Evolutionary conservation across 2,113 vertebrate genomes (phyloP), one percentile per base, ranked within the genome.

Genomic region (Cyprinus carpio): DNA sequence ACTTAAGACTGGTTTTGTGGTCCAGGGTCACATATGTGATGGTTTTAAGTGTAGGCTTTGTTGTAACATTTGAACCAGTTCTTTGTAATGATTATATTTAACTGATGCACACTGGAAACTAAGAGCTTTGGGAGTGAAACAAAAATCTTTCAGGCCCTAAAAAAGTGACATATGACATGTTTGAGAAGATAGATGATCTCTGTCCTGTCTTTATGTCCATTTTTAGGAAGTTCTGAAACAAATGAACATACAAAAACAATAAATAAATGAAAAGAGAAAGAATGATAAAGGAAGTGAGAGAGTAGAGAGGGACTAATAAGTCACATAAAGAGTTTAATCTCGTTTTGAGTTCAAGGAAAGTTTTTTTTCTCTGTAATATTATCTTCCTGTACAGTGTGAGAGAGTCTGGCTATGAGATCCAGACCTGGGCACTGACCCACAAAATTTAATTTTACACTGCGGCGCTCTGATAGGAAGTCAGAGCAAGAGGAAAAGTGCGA

Each of bases 351-450:
- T 72, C 65, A 82, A 67, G 81, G 27, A 72, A 72, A 31, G 27
- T 27, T 54, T 54, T 72, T 82, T 78, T 43, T 34, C 62, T 43
- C 74, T n/a, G 29, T 25, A 79, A 67, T 74, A 37, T 71, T 46
- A 74, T 71, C 37, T 25, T 71, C 64, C 60, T 64, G 69, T 75
- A 76, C 71, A 85, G 64, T 37, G 40, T 40, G 37, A 71, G 62
- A 46, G 54, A 58, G 29, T 51, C 34, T 27, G 46, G 29, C 46
- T 81, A 40, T 81, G 77, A 20, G 27, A 76, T 65, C 65, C 40
- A 81, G 74, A 85, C 84, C 81, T 56, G 84, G 80, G 51, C 83
- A 62, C 56, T 85, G 84, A 85, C 64, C 64, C 75, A 75, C 67
- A 83, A 83, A 60, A 83, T 75, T 56, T 9, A 56, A 83, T 85